A percentile compares a stretch with the other conserved stretches of the same genome.
phyloP scores from a whole-genome alignment of 2,797 vertebrate genomes.

The Nannoperca australis region DNA sequence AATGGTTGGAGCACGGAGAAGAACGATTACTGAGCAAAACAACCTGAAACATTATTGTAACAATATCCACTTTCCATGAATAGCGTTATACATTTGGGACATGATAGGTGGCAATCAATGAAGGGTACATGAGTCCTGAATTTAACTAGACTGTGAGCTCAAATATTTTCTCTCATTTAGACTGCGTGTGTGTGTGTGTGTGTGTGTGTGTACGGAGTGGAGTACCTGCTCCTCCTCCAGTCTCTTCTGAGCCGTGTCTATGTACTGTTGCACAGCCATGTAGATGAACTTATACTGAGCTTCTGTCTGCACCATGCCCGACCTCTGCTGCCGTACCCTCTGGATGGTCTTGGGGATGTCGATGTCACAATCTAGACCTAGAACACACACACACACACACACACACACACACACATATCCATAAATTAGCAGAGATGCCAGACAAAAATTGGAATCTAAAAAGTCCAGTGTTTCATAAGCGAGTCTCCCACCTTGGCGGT shows the following conservation, averaged over 20 bases:
- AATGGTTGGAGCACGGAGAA: no score
- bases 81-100: no score
- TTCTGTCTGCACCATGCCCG: slow-evolving; percentile 92
- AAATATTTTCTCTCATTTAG: not conserved
- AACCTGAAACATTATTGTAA: no score
- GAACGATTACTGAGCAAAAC: no score
- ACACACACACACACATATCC: not conserved
- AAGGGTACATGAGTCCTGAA: not conserved
- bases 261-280: slow-evolving; percentile 90
- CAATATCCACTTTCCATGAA: no score
- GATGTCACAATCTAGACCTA: slow-evolving; percentile 90
- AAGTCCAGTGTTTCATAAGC: not conserved
- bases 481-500: slow-evolving; percentile 85
- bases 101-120: no score
- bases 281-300: slow-evolving; percentile 93
- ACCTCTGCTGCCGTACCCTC: slow-evolving; percentile 90
- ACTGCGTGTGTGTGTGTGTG: no score
- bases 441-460: not conserved
- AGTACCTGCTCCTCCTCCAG: slow-evolving; percentile 89
- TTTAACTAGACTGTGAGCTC: not conserved
- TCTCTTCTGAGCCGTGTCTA: slow-evolving; percentile 89
- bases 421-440: not conserved
- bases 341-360: slow-evolving; percentile 92
- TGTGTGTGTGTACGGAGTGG: no score
- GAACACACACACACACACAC: not conserved